phyloP scores from a whole-genome alignment of 2,797 vertebrate genomes.

The Sciaenops ocellatus region DNA sequence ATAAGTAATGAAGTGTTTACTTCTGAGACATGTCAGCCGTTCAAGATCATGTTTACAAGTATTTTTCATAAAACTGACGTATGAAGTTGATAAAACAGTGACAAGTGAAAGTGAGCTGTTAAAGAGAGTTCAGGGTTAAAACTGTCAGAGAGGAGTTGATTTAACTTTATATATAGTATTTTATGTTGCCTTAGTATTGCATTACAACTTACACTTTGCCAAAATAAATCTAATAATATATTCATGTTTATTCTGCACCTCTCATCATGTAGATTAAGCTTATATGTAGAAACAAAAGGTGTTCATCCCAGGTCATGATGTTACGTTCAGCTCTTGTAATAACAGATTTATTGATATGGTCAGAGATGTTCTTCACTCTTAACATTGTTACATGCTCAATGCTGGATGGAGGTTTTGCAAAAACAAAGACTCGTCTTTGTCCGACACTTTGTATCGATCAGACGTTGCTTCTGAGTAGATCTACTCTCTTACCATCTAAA shows the following conservation, averaged over 20 bases:
- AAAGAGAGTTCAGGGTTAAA: neutral
- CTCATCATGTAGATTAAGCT: no score
- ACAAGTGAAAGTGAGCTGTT: neutral
- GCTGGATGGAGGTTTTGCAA: neutral
- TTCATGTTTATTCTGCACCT: neutral
- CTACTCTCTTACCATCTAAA: neutral
- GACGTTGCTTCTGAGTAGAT: neutral
- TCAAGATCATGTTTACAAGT: neutral
- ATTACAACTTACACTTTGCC: no score
- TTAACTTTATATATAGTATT: neutral
- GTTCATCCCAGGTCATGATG: no score
- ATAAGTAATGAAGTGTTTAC: neutral
- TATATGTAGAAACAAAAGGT: no score
- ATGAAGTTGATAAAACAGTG: neutral
- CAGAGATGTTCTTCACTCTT: constrained; percentile 8
- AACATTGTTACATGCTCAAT: neutral
- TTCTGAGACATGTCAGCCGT: neutral
- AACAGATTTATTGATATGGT: neutral
- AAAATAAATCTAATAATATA: no score
- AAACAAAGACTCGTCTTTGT: neutral
- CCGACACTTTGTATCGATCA: neutral
- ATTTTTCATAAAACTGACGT: neutral
- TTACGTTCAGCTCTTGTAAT: neutral
- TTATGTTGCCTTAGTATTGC: neutral
- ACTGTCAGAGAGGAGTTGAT: neutral